Percentiles rank a stretch among this genome's conserved stretches.
These are phyloP conservation scores for Ormyrus rosae DNA, from an alignment of 2,888 invertebrate species.

Conservation along the genomic window DNA sequence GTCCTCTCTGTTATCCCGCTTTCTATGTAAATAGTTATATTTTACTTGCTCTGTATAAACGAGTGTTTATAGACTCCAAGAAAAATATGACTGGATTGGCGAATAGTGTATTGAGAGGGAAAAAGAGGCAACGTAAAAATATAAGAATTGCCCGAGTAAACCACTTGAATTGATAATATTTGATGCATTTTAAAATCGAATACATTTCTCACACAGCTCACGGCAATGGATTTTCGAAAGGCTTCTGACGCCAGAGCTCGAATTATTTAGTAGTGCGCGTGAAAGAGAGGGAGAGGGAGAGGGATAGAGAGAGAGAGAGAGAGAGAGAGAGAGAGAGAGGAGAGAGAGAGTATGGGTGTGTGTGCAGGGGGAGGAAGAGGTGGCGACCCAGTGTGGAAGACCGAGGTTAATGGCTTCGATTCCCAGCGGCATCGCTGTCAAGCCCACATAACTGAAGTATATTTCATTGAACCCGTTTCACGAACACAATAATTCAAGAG, in stretches of 20 bases:
- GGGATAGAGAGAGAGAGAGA: no score
- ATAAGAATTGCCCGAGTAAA: no score
- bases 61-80: neutral
- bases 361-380: neutral
- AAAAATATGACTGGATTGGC: neutral
- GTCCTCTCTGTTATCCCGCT: neutral
- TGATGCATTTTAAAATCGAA: neutral
- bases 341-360: no score
- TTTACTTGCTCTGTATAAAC: neutral
- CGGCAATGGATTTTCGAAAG: conserved; percentile 11
- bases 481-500: conserved; percentile 53
- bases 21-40: neutral
- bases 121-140: no score
- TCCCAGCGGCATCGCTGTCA: conserved; percentile 63
- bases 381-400: conserved; percentile 29
- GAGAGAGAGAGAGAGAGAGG: no score
- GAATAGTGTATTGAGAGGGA: no score
- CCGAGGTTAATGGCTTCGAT: conserved; percentile 71
- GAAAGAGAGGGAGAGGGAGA: no score
- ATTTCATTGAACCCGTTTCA: conserved; percentile 58
- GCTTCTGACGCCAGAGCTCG: conserved; percentile 4
- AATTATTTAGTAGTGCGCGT: conserved; percentile 7
- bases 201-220: neutral
- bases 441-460: conserved; percentile 60
- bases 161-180: conserved; percentile 15